Conservation (phyloP, 1,140 invertebrate genomes). For the Ceratitis capitata region DNA sequence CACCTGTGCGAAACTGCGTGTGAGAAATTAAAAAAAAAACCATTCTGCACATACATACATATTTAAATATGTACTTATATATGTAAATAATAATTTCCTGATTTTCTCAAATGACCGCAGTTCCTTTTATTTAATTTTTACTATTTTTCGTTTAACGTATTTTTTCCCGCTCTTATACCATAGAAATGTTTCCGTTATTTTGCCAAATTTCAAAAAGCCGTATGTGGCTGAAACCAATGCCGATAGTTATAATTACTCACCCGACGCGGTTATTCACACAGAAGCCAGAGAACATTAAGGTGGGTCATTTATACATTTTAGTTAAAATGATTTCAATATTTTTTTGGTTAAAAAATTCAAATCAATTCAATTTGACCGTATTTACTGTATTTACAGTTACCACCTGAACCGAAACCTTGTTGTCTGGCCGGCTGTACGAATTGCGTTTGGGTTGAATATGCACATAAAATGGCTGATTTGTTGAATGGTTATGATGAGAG, state of each 20-base stretch:
- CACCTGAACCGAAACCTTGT: constrained; percentile 81
- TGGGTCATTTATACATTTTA: background rate
- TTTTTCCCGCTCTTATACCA: background rate
- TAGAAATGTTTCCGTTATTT: constrained; percentile 16
- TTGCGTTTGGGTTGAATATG: constrained; percentile 95
- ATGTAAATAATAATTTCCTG: background rate
- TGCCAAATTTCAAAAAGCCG: background rate
- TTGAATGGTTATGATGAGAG: constrained; percentile 75
- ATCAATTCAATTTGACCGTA: background rate
- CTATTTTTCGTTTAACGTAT: background rate
- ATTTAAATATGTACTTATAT: too few species aligned
- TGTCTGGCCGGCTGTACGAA: constrained; percentile 94
- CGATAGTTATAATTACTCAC: background rate
- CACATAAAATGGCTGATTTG: constrained; percentile 79
- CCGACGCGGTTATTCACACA: background rate
- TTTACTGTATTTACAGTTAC: constrained; percentile 62
- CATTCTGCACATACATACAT: too few species aligned
- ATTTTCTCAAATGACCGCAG: background rate
- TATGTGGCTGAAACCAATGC: background rate
- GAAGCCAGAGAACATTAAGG: constrained; percentile 3
- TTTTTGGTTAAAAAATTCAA: background rate
- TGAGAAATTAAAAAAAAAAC: constrained; percentile 16
- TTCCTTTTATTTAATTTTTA: background rate
- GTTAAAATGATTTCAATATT: background rate
- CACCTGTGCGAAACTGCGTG: constrained; percentile 1